Base-by-base conservation (phyloP, 2,888 invertebrate species). In the Andrena praecox region DNA sequence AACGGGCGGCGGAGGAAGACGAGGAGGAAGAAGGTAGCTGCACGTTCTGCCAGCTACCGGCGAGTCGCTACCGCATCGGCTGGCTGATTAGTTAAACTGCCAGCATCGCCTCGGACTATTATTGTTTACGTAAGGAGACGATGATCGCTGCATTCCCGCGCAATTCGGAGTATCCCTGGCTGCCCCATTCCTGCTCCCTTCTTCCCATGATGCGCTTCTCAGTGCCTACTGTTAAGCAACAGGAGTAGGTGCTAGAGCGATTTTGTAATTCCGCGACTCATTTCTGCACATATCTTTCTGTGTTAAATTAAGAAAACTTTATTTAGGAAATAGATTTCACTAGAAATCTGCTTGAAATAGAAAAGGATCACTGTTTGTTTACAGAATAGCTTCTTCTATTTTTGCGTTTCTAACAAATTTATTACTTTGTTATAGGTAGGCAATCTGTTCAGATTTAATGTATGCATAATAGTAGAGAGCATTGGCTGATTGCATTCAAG, bases 71-170 rank as follows among this genome's bases (percentile, higher is more conserved):
- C 59, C 54, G 66, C 59, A 66, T 62, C 68, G 54, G 33, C 52
- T 35, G 59, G 42, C 48, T 42, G 73, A 64, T 75, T 70, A 76
- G 74, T 71, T 76, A 73, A 63, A 67, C 76, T 64, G 59, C 77
- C 59, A 66, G 29, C 35, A 62, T 73, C 72, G 52, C 73, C 72
- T 48, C 72, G 62, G 29, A 78, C 66, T 74, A 69, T 85, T 75
- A 64, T 80, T 77, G 78, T 86, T 86, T 86, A 75, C 79, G 79
- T 70, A 76, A 87, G 60, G 20, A 62, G 20, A 27, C 33, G 20
- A 54, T 67, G 20, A 52, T 68, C 59, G 42, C 16, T 12, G 29
- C 29, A 7, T 76, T 56, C 42, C 50, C 24, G n/a, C 12, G 35
- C 56, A 77, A 71, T 77, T 70, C 59, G 54, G 66, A 60, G 6